Evolutionary conservation across 2,888 invertebrate species (phyloP), one percentile per base, ranked within the genome.

Genomic region (Spialia ferax): DNA sequence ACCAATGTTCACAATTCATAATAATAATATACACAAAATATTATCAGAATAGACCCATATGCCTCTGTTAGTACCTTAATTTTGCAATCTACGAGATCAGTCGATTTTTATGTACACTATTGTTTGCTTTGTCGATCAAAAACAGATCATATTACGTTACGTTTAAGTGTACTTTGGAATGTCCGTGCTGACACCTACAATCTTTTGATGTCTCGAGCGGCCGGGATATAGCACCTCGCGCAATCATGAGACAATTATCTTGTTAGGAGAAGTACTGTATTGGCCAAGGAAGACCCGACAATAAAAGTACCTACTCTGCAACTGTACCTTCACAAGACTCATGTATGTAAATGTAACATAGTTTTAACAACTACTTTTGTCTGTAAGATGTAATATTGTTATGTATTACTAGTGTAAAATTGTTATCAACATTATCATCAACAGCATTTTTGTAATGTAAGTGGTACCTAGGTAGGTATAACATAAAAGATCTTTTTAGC

Each of bases 241-340:
- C 67, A 61, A 62, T 62, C 61, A 62, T 62, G 56, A 55, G 62
- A 32, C 68, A 69, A 71, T 71, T 69, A 69, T 55, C 69, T 69
- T 68, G 64, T 68, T 68, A 62, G 56, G 54, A 55, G 56, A 22
- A 62, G 61, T 56, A 68, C 61, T n/a, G 45, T 20, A 13, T 1
- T 13, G 42, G 45, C 60, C 60, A 67, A 62, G 67, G 38, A 48
- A 61, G 32, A 54, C 32, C n/a, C 20, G 52, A 52, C 52, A n/a
- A 48, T 20, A 20, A 18, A 20, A 48, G 48, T 45, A 45, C 15
- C 4, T 20, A 50, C 22, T 22, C 13, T 13, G 1, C 35, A 35
- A 35, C 13, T 23, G 13, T 11, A 50, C 8, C 0, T 50, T 6
- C 15, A 2, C 1, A 11, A 0, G 1, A n/a, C 4, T 35, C 2